Conservation (phyloP, 2,888 invertebrate genomes). For the Tenodera sinensis region DNA sequence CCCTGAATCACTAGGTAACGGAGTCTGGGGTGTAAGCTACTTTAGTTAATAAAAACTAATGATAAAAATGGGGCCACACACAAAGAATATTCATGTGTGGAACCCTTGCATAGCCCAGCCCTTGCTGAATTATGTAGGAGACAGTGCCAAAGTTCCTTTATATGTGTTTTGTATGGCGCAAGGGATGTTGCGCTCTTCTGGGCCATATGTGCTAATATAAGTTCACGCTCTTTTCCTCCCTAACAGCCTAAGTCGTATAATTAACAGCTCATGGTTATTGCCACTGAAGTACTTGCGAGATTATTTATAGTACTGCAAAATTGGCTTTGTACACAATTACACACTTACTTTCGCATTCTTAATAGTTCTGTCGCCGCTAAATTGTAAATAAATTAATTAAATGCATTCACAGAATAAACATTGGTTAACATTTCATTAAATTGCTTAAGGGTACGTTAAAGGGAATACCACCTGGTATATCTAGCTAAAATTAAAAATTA, state of each 20-base stretch:
- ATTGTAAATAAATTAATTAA: not conserved
- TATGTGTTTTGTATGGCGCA: not conserved
- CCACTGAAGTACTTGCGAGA: not conserved
- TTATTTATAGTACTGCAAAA: not conserved
- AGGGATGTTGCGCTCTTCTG: not conserved
- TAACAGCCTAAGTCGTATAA: not conserved
- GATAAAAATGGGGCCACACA: not conserved
- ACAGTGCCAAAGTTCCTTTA: not conserved
- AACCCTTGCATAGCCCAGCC: not conserved
- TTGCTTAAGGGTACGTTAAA: too few species aligned
- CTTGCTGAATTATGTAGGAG: not conserved
- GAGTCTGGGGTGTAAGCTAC: not conserved
- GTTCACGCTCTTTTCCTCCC: not conserved
- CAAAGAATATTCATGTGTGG: not conserved
- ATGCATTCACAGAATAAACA: not conserved
- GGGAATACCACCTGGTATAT: too few species aligned
- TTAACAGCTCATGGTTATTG: not conserved
- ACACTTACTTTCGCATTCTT: not conserved
- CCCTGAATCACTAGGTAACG: not conserved
- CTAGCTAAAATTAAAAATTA: too few species aligned
- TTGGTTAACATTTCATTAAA: too few species aligned
- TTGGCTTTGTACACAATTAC: not conserved
- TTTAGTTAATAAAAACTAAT: conserved; percentile 7
- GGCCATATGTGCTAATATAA: not conserved
- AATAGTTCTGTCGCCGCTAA: not conserved